Conservation (phyloP, 2,797 vertebrate species). For the Muscicapa comitata region DNA sequence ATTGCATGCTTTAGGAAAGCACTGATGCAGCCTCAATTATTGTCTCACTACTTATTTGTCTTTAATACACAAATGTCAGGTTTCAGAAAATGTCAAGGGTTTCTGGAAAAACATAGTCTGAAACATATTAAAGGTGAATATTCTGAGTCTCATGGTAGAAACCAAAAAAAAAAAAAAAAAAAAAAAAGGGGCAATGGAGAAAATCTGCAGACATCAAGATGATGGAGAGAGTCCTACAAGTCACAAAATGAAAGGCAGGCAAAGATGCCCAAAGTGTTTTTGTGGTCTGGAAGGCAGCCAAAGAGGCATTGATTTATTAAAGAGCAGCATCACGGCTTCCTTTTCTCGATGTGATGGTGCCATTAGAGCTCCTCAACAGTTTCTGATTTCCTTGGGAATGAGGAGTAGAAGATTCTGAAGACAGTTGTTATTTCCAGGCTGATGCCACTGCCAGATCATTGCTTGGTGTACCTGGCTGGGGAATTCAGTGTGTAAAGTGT, state of each 20-base stretch:
- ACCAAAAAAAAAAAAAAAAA: neutral
- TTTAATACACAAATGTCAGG: neutral
- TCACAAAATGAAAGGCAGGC: constrained; percentile 23
- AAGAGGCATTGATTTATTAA: constrained; percentile 49
- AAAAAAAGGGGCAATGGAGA: neutral
- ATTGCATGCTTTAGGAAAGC: neutral
- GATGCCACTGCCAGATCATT: neutral
- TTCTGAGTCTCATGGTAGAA: neutral
- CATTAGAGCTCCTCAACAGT: constrained; percentile 24
- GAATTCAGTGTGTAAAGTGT: neutral
- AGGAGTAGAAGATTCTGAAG: neutral
- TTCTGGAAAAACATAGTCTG: neutral
- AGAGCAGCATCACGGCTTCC: neutral
- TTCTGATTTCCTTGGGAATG: constrained; percentile 4
- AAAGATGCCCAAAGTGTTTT: constrained; percentile 34
- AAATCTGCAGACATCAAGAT: constrained; percentile 33
- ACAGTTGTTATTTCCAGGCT: neutral
- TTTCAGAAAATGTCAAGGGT: neutral
- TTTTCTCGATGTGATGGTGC: neutral
- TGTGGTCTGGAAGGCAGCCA: constrained; percentile 60
- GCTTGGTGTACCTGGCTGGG: neutral
- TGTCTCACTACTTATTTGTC: neutral
- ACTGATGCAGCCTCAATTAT: neutral
- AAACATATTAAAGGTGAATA: neutral
- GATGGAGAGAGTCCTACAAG: constrained; percentile 24